Evolutionary conservation across 2,797 vertebrate species (phyloP).

Genomic region (Sebastes reedi): DNA sequence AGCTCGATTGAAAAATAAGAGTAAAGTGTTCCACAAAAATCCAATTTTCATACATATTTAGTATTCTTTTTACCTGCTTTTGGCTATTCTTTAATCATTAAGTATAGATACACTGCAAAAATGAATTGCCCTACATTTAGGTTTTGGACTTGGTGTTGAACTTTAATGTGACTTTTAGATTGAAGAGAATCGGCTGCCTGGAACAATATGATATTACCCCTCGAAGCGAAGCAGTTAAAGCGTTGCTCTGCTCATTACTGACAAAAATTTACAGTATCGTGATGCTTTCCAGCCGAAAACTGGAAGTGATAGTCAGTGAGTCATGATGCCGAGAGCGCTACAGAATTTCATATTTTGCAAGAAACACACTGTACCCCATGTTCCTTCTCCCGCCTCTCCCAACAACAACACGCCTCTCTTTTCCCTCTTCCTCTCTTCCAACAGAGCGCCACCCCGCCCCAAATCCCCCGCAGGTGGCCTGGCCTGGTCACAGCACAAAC

Average conservation of each 20-base stretch:
- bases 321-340: conserved; percentile 9
- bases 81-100: not conserved
- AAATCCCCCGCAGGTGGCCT: conserved; percentile 82
- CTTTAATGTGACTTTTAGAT: conserved; percentile 7
- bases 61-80: not conserved
- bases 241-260: conserved; percentile 33
- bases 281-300: conserved; percentile 1
- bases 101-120: not conserved
- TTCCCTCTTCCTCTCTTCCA: conserved; percentile 41
- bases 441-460: conserved; percentile 61
- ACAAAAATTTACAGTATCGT: conserved; percentile 19
- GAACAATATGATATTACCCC: conserved; percentile 20
- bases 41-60: not conserved
- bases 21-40: conserved; percentile 7
- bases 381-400: conserved; percentile 21
- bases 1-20: not conserved
- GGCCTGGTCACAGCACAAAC: conserved; percentile 57
- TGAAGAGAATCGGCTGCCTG: conserved; percentile 4
- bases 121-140: not conserved
- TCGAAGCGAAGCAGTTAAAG: conserved; percentile 15
- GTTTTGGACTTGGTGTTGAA: not conserved
- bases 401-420: conserved; percentile 43
- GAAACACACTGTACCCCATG: conserved; percentile 17
- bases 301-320: conserved; percentile 19
- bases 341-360: conserved; percentile 44